These are phyloP conservation scores for Malurus elegans DNA, from an alignment of 2,113 vertebrate species.

Conservation along the genomic window DNA sequence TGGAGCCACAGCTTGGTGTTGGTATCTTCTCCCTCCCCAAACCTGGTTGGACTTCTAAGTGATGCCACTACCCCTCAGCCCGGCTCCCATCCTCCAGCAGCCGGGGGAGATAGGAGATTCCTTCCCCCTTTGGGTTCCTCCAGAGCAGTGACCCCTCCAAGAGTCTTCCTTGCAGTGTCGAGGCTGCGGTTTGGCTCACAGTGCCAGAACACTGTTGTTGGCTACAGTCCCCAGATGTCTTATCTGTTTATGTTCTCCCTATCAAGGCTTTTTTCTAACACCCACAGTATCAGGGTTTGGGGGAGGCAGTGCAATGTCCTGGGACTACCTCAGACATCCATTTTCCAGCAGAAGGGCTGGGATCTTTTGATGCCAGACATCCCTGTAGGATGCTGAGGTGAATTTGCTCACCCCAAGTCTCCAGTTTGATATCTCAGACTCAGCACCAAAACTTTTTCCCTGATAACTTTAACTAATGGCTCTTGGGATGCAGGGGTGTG, in stretches of 20 bases:
- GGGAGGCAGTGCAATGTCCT: neutral
- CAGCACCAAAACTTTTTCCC: neutral
- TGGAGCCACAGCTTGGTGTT: neutral
- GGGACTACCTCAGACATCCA: neutral
- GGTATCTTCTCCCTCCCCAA: neutral
- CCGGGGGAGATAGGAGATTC: neutral
- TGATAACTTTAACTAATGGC: slow-evolving; percentile 28
- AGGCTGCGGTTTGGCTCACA: neutral
- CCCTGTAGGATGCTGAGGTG: neutral
- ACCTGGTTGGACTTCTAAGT: neutral
- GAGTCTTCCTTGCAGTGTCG: neutral
- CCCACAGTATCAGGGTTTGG: neutral
- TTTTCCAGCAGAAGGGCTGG: neutral
- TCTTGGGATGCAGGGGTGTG: neutral
- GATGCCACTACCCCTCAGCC: accelerated
- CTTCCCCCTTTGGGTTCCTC: neutral
- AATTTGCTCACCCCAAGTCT: neutral
- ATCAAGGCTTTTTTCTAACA: slow-evolving; percentile 36
- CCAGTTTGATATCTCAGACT: neutral
- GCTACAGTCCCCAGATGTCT: slow-evolving; percentile 23
- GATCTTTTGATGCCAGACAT: neutral
- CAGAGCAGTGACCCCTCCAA: neutral
- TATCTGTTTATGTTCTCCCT: slow-evolving; percentile 32
- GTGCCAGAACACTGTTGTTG: neutral
- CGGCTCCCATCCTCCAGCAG: neutral